Evolutionary conservation across 2,113 vertebrate species (phyloP), one percentile per base, ranked within the genome.

Genomic region (Sinocyclocheilus anophthalmus): DNA sequence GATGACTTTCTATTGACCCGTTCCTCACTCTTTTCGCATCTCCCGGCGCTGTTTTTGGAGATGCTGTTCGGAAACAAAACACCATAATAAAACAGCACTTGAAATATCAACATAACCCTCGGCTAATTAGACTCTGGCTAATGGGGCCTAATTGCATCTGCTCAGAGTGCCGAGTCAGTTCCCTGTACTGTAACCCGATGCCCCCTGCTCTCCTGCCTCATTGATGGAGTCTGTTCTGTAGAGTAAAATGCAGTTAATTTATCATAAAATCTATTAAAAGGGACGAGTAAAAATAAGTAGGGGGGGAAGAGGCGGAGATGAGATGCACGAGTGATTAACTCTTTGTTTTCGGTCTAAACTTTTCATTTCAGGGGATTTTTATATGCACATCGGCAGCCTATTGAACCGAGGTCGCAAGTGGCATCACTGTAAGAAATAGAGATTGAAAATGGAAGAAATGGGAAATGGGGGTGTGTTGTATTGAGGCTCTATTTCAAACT

Each of bases 161-260:
- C 95, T 95, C 95, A 95, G 95, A 93, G 94, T 92, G 93, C 94
- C 93, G 91, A 93, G 94, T 94, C 94, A 95, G 92, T 95, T 93
- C 93, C 93, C 94, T 94, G 94, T 93, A 95, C 93, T 93, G 96
- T 96, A 95, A 95, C 96, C 94, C 94, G 96, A 95, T 95, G 95
- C 95, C 94, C 50, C 88, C 90, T 83, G 93, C 95, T 95, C 93
- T 92, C 87, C 12, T 87, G 92, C 93, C 94, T 94, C 95, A 97
- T 95, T 95, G 95, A 96, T 96, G 94, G 94, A 95, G 91, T 93
- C 92, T 39, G 94, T 92, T 92, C 95, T 93, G 95, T 95, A 96
- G 96, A 96, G 95, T 96, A 94, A 96, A 96, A 97, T 94, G 95
- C 96, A 92, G 95, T 97, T 97, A 96, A 97, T 97, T 97, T 96